Evolutionary conservation across 2,797 vertebrate genomes (phyloP).

Genomic region (Dicrostonyx torquatus): DNA sequence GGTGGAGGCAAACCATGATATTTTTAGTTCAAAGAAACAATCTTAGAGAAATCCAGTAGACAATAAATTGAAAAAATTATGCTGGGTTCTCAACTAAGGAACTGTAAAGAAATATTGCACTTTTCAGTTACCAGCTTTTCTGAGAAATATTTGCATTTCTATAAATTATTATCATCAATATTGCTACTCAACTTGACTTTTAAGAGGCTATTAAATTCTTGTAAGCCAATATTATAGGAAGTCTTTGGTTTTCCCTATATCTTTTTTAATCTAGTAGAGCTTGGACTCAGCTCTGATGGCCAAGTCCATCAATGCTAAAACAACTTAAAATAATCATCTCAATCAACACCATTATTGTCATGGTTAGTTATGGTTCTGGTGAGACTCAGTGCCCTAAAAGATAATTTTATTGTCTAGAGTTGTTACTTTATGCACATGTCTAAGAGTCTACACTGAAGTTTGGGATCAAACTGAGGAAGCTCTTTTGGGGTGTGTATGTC

Average conservation of each 20-base stretch:
- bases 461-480: neutral
- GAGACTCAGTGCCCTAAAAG: neutral
- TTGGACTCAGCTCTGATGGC: neutral
- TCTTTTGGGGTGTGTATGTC: slow-evolving; percentile 19
- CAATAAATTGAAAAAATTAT: slow-evolving; percentile 40
- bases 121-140: slow-evolving; percentile 36
- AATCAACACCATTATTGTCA: neutral
- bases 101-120: neutral
- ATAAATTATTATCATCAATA: neutral
- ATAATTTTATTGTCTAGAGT: neutral
- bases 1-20: neutral
- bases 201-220: slow-evolving; percentile 33
- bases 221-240: neutral
- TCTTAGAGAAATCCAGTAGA: slow-evolving; percentile 28
- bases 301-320: slow-evolving; percentile 29
- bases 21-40: neutral
- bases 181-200: slow-evolving; percentile 15
- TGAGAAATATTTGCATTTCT: neutral
- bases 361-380: neutral
- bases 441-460: slow-evolving; percentile 19
- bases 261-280: neutral
- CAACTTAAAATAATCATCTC: slow-evolving; percentile 19
- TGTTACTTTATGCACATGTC: neutral
- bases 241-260: neutral
- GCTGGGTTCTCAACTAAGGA: slow-evolving; percentile 27